Percentiles rank a stretch among this genome's conserved stretches.
These are phyloP conservation scores for Sarotherodon lohbergeri DNA, from an alignment of 2,113 vertebrate genomes.

Conservation along the genomic window DNA sequence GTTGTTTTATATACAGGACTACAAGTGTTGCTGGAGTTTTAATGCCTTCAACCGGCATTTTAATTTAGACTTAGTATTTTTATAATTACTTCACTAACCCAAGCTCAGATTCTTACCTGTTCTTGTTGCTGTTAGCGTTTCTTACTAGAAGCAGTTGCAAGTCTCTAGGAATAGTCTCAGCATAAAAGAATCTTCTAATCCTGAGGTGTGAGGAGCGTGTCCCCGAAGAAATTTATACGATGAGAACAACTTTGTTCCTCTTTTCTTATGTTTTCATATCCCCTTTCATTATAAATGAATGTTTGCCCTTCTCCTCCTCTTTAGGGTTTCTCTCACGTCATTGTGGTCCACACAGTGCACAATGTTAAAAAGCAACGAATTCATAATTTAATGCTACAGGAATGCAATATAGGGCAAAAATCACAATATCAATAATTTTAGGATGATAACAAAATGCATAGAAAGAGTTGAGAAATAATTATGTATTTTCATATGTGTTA, in stretches of 20 bases:
- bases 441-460: background rate
- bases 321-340: background rate
- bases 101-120: background rate
- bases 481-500: background rate
- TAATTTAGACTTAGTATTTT: background rate
- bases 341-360: background rate
- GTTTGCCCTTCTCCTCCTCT: background rate
- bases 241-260: background rate
- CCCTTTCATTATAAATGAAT: background rate
- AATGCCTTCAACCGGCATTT: background rate
- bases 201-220: background rate
- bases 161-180: background rate
- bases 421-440: background rate
- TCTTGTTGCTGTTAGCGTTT: background rate
- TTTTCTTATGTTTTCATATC: constrained; percentile 13
- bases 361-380: background rate
- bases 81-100: background rate
- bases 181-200: background rate
- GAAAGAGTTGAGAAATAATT: background rate
- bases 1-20: background rate
- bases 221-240: background rate
- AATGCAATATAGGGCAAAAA: background rate
- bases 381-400: background rate
- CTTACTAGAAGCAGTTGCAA: background rate
- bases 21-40: background rate